Evolutionary conservation across 2,888 invertebrate species (phyloP), one percentile per base, ranked within the genome.

Genomic region (Nymphalis urticae): DNA sequence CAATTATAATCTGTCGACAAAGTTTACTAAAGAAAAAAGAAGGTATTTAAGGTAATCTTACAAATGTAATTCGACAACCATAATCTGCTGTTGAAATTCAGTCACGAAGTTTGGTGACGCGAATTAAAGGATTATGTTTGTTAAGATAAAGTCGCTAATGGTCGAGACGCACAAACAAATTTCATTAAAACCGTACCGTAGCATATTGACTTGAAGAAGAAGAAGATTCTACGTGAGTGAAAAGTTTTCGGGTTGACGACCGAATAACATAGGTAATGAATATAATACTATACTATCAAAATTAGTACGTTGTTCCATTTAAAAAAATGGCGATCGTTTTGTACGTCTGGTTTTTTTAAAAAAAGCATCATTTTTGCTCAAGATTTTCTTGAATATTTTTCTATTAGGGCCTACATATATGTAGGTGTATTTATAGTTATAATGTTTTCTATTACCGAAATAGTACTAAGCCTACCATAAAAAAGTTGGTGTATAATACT

Each of bases 101-200:
- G 60, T 58, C 58, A 19, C 48, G n/a, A 69, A 71, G 62, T 69
- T 72, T 62, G 56, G 47, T 64, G 21, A 50, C 53, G 19, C 47
- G 68, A 70, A 71, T 74, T 73, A 70, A 69, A 68, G 66, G 72
- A 74, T 74, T 75, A 75, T 59, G 65, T 71, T 65, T 71, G 66
- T 73, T 64, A 68, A 61, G 48, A 58, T 61, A 69, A 70, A 69
- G 67, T 72, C 71, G 61, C 71, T 73, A 73, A 75, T 70, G 68
- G 69, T 64, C 53, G 69, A 71, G 67, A 73, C 72, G 68, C 59
- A 64, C 64, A 66, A 75, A 75, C 73, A 73, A 73, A 73, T 75
- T 73, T 64, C 56, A 59, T 69, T 65, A 72, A 60, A 64, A 32
- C 48, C 56, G n/a, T n/a, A n/a, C n/a, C n/a, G n/a, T 27, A 10